Percentiles rank a stretch among this genome's conserved stretches.
Conservation (phyloP, 2,888 invertebrate species). For the Orthosia gracilis region DNA sequence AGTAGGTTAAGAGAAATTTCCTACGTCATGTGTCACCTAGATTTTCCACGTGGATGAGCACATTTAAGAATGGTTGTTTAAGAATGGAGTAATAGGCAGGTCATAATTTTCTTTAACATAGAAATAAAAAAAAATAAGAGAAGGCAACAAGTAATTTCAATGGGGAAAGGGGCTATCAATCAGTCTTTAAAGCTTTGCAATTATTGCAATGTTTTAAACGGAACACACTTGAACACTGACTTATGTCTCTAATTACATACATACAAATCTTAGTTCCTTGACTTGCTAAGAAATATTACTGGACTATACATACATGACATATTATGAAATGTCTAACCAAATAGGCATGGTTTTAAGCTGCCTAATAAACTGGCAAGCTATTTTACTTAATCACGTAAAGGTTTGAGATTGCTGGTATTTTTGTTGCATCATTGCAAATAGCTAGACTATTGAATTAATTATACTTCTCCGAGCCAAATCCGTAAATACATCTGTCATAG, state of each 20-base stretch:
- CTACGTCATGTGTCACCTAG: conserved; percentile 9
- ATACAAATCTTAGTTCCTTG: too few relatives aligned
- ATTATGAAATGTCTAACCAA: conserved; percentile 7
- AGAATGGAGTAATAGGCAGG: not conserved
- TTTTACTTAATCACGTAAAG: not conserved
- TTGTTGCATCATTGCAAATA: not conserved
- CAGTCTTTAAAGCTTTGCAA: not conserved
- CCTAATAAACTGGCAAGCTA: conserved; percentile 4
- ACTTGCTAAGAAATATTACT: conserved; percentile 21
- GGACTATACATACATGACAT: not conserved
- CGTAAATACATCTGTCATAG: not conserved
- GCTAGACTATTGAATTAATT: not conserved
- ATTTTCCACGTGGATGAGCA: conserved; percentile 27
- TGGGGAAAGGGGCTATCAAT: not conserved
- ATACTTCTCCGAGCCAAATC: not conserved
- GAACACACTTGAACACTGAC: not conserved
- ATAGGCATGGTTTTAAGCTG: conserved; percentile 13
- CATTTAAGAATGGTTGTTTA: not conserved
- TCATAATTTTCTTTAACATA: not conserved
- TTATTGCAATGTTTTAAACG: not conserved
- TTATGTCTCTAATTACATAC: conserved; percentile 8
- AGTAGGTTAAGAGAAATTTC: conserved; percentile 33
- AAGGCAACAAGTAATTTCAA: not conserved
- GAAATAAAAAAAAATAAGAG: not conserved
- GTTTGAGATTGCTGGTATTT: not conserved